phyloP scores from a whole-genome alignment of 2,797 vertebrate genomes.

The Myioborus melanocephalus region DNA sequence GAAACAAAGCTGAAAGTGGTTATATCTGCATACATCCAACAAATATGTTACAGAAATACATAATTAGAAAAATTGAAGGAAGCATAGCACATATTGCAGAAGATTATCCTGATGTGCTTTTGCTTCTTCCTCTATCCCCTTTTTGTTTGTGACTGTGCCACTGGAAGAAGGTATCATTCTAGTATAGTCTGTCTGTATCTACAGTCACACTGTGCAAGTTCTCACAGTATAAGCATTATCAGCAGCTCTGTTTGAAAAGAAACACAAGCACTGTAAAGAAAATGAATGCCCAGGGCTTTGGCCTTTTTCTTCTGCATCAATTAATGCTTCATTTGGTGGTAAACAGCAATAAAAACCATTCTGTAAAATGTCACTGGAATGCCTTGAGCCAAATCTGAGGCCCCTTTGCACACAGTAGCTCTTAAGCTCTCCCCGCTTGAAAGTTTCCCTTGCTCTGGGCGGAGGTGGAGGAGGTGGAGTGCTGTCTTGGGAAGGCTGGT shows the following conservation, averaged over 20 bases:
- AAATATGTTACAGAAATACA: not conserved
- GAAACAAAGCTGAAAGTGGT: not conserved
- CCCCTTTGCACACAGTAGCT: not conserved
- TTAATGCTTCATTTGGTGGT: rapidly evolving
- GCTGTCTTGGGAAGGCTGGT: not conserved
- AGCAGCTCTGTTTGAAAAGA: not conserved
- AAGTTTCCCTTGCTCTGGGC: rapidly evolving
- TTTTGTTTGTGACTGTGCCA: not conserved
- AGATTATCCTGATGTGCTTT: not conserved
- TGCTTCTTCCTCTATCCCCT: not conserved
- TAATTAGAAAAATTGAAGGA: not conserved
- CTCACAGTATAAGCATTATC: not conserved
- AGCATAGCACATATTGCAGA: not conserved
- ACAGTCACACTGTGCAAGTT: not conserved
- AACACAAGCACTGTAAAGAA: not conserved
- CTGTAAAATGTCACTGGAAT: not conserved
- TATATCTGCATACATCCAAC: not conserved
- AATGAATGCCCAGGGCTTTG: not conserved
- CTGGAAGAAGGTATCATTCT: not conserved
- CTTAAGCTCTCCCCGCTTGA: not conserved
- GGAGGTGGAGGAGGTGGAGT: not conserved
- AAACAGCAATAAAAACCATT: not conserved
- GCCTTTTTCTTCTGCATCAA: not conserved
- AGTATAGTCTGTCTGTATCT: not conserved
- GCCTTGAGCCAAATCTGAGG: not conserved